Base-by-base conservation (phyloP, 1,140 invertebrate genomes). In the Oncopodura yosiiana region DNA sequence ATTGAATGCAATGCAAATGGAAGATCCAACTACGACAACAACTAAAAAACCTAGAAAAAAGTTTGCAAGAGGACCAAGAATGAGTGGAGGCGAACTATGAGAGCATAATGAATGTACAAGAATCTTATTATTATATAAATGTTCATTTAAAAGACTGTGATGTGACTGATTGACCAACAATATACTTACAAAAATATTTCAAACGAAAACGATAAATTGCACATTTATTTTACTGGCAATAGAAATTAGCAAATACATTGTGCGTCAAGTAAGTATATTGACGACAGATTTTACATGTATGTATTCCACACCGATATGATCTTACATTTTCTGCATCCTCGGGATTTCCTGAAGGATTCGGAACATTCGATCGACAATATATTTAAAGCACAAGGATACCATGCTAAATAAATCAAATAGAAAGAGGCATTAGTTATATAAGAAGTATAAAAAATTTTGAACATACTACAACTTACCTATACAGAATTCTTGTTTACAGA, bases 331-430 rank as follows among this genome's bases (percentile, higher is more conserved):
- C 70, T 71, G 75, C 50, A 59, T 75, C 68, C 53, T 78, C 75
- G 62, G 77, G 77, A 12, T 84, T 85, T 66, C 88, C n/a, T n/a
- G n/a, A n/a, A n/a, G n/a, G n/a, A n/a, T n/a, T n/a, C n/a, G n/a
- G n/a, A n/a, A n/a, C n/a, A n/a, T n/a, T n/a, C n/a, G n/a, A n/a
- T n/a, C n/a, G 87, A 70, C 92, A 95, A 71, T 92, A 94, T 70
- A n/a, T 94, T 94, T 3, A 94, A 72, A 12, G 87, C 87, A 73
- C 91, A 95, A 0, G 89, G 91, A 73, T 93, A 94, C 86, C 86
- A 77, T n/a, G 36, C 52, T 62, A 24, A 26, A 52, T 38, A n/a
- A 11, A 42, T 16, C 24, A 45, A 37, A 41, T 4, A 23, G 8
- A 45, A 46, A 12, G 3, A 48, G 27, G 9, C 3, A 30, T 16